A percentile compares a stretch with the other conserved stretches of the same genome.
phyloP scores from a whole-genome alignment of 2,888 invertebrate species.

The Dascillus cervinus region DNA sequence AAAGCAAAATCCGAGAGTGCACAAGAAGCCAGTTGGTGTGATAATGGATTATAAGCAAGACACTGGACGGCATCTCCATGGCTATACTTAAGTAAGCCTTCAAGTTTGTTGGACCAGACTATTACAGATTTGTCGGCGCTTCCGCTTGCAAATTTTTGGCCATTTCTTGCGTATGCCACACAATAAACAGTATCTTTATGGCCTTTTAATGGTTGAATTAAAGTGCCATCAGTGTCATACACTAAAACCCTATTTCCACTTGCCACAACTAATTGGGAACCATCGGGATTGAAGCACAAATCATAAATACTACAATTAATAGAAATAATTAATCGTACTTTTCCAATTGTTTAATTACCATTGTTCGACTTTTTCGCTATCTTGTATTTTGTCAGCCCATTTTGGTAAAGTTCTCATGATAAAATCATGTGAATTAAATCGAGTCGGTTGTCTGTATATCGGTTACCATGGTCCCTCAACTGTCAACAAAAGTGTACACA shows the following conservation, averaged over 20 bases:
- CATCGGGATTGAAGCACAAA: conserved; percentile 93
- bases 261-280: conserved; percentile 86
- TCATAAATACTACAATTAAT: conserved; percentile 73
- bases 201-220: conserved; percentile 88
- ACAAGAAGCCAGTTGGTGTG: conserved; percentile 87
- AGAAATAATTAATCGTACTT: not conserved
- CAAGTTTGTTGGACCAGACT: conserved; percentile 93
- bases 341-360: conserved; percentile 56
- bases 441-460: too few relatives aligned
- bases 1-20: conserved; percentile 91
- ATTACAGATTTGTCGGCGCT: conserved; percentile 97
- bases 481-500: too few relatives aligned
- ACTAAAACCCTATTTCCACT: conserved; percentile 93
- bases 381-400: conserved; percentile 95
- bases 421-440: too few relatives aligned
- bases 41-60: conserved; percentile 87
- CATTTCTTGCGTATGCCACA: conserved; percentile 87
- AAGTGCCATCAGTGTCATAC: conserved; percentile 88
- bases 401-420: conserved; percentile 88
- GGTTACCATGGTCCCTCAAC: too few relatives aligned
- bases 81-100: conserved; percentile 94
- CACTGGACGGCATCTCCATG: conserved; percentile 95
- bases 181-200: conserved; percentile 93
- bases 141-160: conserved; percentile 94
- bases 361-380: conserved; percentile 80